phyloP scores from a whole-genome alignment of 1,140 invertebrate genomes.

The Drosophila kanapiae region DNA sequence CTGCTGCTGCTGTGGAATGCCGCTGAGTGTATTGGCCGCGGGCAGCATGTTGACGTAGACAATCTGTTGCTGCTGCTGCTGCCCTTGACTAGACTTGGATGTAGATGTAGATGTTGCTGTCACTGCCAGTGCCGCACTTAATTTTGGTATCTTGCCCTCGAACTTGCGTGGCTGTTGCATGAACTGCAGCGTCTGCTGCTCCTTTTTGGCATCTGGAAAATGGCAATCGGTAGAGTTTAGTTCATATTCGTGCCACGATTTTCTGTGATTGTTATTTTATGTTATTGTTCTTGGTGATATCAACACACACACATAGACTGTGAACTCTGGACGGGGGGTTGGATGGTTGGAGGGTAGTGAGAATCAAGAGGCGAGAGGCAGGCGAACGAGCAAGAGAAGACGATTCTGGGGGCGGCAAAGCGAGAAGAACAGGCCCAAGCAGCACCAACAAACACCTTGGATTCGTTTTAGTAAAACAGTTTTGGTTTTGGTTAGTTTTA shows the following conservation, averaged over 20 bases:
- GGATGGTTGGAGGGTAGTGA: conserved; percentile 12
- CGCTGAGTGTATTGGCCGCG: conserved; percentile 77
- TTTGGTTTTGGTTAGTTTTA: conserved; percentile 67
- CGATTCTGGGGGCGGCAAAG: conserved; percentile 23
- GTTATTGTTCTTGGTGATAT: conserved; percentile 42
- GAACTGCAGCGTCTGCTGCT: conserved; percentile 69
- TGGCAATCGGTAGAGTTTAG: conserved; percentile 53
- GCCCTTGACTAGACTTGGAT: conserved; percentile 66
- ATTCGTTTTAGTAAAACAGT: conserved; percentile 76
- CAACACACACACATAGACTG: conserved; percentile 47
- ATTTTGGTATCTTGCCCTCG: conserved; percentile 84
- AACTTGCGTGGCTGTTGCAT: conserved; percentile 82
- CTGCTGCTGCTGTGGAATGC: conserved; percentile 77
- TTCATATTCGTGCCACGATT: conserved; percentile 17
- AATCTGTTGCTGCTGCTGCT: conserved; percentile 61
- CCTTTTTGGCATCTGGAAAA: conserved; percentile 79
- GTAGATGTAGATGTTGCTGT: conserved; percentile 83
- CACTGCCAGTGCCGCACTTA: conserved; percentile 49
- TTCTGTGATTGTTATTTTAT: conserved; percentile 15
- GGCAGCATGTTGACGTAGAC: conserved; percentile 78
- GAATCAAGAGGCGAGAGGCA: conserved; percentile 2
- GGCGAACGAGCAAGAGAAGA: conserved; percentile 22
- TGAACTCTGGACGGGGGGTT: conserved; percentile 3
- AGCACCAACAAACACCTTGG: conserved; percentile 45
- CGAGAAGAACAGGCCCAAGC: conserved; percentile 50